Evolutionary conservation across 2,888 invertebrate genomes (phyloP).

Genomic region (Xestia c-nigrum): DNA sequence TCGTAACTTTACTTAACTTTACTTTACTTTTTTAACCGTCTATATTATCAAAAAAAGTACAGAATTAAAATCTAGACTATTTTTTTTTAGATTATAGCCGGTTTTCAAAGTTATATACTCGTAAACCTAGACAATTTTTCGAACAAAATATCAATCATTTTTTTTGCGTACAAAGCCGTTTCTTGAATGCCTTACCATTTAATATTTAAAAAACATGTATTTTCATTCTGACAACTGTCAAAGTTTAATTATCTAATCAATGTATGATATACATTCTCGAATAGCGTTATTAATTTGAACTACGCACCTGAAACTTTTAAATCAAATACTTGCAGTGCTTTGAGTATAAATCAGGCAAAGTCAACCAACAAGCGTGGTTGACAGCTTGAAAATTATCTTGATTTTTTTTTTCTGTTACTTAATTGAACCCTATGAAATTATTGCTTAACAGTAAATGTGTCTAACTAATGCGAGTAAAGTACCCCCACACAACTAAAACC

Average conservation of each 20-base stretch:
- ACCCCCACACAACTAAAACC: background rate
- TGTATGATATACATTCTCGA: constrained; percentile 36
- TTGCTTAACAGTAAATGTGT: background rate
- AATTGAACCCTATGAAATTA: background rate
- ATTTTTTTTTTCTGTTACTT: background rate
- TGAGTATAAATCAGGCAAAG: constrained; percentile 36
- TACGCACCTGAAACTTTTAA: constrained; percentile 63
- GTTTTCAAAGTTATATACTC: background rate
- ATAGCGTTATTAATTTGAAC: constrained; percentile 63
- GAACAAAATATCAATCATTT: background rate
- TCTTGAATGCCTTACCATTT: background rate
- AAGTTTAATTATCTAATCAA: constrained; percentile 44
- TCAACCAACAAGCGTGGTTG: background rate
- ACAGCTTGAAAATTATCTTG: background rate
- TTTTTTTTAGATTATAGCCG: no score
- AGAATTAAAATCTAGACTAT: no score
- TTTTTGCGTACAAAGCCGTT: background rate
- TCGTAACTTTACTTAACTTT: no score
- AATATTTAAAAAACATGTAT: background rate
- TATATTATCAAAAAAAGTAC: no score
- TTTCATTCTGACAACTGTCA: constrained; percentile 41
- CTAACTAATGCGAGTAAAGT: no score
- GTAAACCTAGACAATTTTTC: background rate
- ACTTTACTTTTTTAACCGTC: no score
- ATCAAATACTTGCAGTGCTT: constrained; percentile 69